Evolutionary conservation across 2,113 vertebrate species (phyloP).

Genomic region (Marcusenius ussheri): DNA sequence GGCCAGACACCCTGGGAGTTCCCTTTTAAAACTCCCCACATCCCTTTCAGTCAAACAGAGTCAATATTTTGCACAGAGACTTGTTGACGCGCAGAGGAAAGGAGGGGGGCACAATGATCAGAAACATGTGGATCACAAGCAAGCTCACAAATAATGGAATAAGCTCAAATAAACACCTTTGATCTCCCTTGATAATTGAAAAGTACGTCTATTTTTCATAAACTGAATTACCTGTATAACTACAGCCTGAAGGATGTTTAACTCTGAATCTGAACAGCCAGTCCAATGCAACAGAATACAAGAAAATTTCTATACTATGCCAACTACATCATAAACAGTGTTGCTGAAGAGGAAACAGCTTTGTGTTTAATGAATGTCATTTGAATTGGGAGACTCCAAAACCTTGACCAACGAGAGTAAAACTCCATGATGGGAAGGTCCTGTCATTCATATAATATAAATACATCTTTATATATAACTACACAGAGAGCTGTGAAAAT

Average conservation of each 20-base stretch:
- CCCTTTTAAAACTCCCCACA: constrained; percentile 22
- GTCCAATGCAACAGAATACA: not conserved
- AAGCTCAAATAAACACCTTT: not conserved
- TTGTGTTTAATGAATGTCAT: not conserved
- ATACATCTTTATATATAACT: not conserved
- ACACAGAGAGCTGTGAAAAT: not conserved
- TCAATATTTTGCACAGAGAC: not conserved
- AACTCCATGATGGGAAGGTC: not conserved
- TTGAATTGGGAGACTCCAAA: not conserved
- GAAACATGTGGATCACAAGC: no score
- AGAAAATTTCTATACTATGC: not conserved
- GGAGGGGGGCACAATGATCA: not conserved
- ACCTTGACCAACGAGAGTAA: not conserved
- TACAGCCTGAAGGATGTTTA: not conserved
- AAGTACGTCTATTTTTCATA: not conserved
- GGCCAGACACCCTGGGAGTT: constrained; percentile 42
- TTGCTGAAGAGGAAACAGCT: not conserved
- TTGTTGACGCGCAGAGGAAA: not conserved
- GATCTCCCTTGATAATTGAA: not conserved
- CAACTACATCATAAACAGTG: not conserved
- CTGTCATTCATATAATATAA: not conserved
- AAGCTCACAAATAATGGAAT: not conserved
- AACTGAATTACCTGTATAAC: not conserved
- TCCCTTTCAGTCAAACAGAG: constrained; percentile 19
- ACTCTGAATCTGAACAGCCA: not conserved